Base-by-base conservation (phyloP, 1,140 invertebrate genomes). In the Apolygus lucorum region DNA sequence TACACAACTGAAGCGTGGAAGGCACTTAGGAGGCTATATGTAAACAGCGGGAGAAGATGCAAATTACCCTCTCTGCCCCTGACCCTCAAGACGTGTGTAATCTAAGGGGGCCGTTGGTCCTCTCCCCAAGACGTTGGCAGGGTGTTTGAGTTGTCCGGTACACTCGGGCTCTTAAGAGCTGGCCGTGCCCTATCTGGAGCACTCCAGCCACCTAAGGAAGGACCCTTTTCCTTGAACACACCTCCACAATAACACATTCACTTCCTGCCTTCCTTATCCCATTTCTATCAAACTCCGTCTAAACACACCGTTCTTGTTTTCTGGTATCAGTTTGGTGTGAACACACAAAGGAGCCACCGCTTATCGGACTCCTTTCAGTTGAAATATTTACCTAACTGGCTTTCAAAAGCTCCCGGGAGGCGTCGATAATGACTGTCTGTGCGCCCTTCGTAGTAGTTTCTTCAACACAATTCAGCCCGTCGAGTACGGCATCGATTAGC, bases 21-120 rank as follows among this genome's bases (percentile, higher is more conserved):
- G 64, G 64, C 64, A 66, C 64, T 66, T 66, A 66, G 26, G 27
- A 34, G 27, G 28, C 26, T 34, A 26, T 28, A 34, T 66, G 64
- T 66, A 66, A 66, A 66, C 64, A 66, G 64, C 54, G 64, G 64
- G 64, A n/a, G n/a, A 28, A 34, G 64, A 66, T 66, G 64, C 64
- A 66, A 66, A 66, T 66, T 66, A 34, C 64, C 64, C 22, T 59
- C 54, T 21, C n/a, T n/a, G n/a, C 8, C 54, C 22, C 13, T 59
- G 64, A 34, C 27, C 64, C 64, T 28, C 34, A 66, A 66, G 64
- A 66, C 64, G 64, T 34, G 28, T 34, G 64, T 66, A 66, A 66
- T 66, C 64, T 66, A 66, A 66, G 34, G 64, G 64, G 64, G 62
- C 17, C 22, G 54, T 24, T 59, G 54, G 8, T 26, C 64, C 64